Conservation (phyloP, 2,797 vertebrate genomes). For the Naso thynnoides region DNA sequence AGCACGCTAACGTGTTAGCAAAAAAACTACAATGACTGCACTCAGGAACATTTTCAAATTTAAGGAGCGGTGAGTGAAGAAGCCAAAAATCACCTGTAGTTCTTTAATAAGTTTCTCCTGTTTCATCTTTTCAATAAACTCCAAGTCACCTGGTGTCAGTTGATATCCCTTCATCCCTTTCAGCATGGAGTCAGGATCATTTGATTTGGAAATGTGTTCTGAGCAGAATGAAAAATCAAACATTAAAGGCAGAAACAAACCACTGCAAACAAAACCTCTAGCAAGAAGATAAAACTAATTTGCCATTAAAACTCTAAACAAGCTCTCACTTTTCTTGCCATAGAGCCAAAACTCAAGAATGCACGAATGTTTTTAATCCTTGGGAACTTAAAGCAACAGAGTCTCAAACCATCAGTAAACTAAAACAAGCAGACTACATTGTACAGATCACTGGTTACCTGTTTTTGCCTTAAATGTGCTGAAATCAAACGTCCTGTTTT, state of each 20-base stretch:
- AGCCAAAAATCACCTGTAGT: slow-evolving; percentile 68
- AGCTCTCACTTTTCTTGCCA: too few relatives aligned
- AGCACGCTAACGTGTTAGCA: not conserved
- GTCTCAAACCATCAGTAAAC: not conserved
- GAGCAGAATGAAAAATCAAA: not conserved
- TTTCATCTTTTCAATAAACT: slow-evolving; percentile 76
- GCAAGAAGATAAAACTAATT: not conserved
- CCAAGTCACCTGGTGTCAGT: slow-evolving; percentile 69
- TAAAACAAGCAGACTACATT: not conserved
- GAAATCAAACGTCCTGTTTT: not conserved
- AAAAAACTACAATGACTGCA: not conserved
- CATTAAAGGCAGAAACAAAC: not conserved
- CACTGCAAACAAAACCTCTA: not conserved
- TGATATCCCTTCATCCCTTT: slow-evolving; percentile 81
- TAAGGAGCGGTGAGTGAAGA: not conserved
- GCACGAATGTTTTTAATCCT: too few relatives aligned
- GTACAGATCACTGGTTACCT: slow-evolving; percentile 23
- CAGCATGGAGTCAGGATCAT: slow-evolving; percentile 66
- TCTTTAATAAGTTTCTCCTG: slow-evolving; percentile 62
- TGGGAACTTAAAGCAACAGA: too few relatives aligned
- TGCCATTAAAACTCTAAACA: too few relatives aligned
- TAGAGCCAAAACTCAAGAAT: too few relatives aligned
- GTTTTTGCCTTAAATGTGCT: not conserved
- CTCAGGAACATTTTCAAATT: too few relatives aligned
- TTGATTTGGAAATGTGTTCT: slow-evolving; percentile 22